Evolutionary conservation across 2,888 invertebrate species (phyloP), one percentile per base, ranked within the genome.

Genomic region (Homarus gammarus): DNA sequence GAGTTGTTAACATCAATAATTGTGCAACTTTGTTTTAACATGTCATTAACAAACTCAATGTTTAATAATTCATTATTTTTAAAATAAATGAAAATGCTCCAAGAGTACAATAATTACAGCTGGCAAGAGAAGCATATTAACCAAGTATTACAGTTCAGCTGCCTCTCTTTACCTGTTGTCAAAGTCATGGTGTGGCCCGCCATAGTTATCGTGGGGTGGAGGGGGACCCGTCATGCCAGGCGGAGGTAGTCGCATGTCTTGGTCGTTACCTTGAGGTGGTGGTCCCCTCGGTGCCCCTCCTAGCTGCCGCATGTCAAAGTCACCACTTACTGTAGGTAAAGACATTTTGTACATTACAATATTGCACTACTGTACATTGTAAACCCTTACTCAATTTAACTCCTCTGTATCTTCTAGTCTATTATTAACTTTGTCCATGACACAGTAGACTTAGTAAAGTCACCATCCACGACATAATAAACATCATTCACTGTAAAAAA

Each of bases 181-280:
- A 72, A 81, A 91, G 72, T 91, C 91, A 36, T 89, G 89, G 36
- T 70, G 84, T 38, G 56, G 56, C 8, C 49, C 70, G 33, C 75
- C 86, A 77, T 82, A 90, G 68, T 77, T 83, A 18, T 90, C 90
- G 61, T 89, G 75, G 1, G 86, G 90, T 6, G 73, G 86, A n/a
- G 87, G 85, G 18, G 89, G 89, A 40, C 84, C 90, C 10, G 82
- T 82, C 91, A 90, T 89, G 49, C 89, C 88, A 44, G 84, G 89
- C 5, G 91, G 92, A 27, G 91, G 87, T 86, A 91, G 75, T 36
- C 92, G 85, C 90, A 92, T 90, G 78, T 92, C 92, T 77, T 92
- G 92, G 70, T 91, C 92, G 33, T 87, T 84, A 5, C 91, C 84
- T n/a, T 61, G 70, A n/a, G 85, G 91, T 12, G 88, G 91, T 2